phyloP scores from a whole-genome alignment of 2,888 invertebrate genomes.

The Anorthoa munda region DNA sequence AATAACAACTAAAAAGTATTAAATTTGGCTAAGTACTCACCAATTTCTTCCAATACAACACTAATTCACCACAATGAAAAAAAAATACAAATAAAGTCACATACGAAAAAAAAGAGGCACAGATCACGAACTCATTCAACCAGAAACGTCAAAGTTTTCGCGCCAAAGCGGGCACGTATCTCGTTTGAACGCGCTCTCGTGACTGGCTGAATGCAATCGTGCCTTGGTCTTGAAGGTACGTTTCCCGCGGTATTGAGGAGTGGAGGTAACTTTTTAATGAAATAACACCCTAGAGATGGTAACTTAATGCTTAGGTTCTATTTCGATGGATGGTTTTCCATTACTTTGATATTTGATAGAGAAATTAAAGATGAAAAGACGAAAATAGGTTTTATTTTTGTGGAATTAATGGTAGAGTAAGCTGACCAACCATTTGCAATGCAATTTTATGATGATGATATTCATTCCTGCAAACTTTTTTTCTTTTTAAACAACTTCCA shows the following conservation, averaged over 20 bases:
- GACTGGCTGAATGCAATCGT: slow-evolving; percentile 52
- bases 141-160: slow-evolving; percentile 61
- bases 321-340: slow-evolving; percentile 28
- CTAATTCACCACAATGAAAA: slow-evolving; percentile 37
- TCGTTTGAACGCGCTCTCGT: slow-evolving; percentile 56
- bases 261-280: slow-evolving; percentile 64
- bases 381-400: neutral
- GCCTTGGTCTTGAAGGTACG: slow-evolving; percentile 58
- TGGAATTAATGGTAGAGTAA: neutral
- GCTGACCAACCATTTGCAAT: neutral
- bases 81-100: slow-evolving; percentile 45
- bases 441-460: neutral
- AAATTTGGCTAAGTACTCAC: slow-evolving; percentile 29
- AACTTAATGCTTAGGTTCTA: slow-evolving; percentile 49
- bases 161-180: slow-evolving; percentile 62
- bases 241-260: slow-evolving; percentile 56
- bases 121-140: slow-evolving; percentile 54
- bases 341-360: slow-evolving; percentile 63
- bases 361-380: slow-evolving; percentile 22
- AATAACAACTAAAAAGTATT: too few relatives aligned
- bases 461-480: too few relatives aligned
- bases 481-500: too few relatives aligned
- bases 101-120: slow-evolving; percentile 47
- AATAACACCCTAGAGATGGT: slow-evolving; percentile 57
- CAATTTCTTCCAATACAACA: slow-evolving; percentile 48